Evolutionary conservation across 2,113 vertebrate genomes (phyloP), one percentile per base, ranked within the genome.

Genomic region (Sturnus vulgaris): DNA sequence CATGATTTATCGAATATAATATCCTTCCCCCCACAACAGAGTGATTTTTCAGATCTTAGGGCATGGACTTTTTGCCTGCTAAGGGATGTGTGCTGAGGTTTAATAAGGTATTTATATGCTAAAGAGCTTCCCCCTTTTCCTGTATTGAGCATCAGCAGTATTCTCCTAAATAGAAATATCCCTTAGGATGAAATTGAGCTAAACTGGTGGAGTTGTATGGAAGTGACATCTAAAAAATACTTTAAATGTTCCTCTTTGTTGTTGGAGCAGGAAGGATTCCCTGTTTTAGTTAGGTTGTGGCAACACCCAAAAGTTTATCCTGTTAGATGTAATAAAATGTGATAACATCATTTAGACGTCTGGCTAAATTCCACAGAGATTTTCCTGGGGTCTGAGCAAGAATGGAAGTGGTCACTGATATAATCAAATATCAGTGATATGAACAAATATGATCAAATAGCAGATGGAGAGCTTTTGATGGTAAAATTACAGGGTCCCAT

Each of bases 1-100:
- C 96, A 97, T 97, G 97, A 97, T 97, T 97, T 97, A 97, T 93
- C 37, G 69, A 93, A 95, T 87, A 95, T 92, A 96, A 97, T 96
- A 94, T 96, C 90, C 86, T 93, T 92, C 79, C n/a, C 68, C 69
- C 73, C 90, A 91, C 76, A 92, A 92, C 85, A 93, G 84, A 95
- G 81, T 63, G 88, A 76, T 93, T 92, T 95, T 93, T 91, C 70
- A 83, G 73, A 86, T 87, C 89, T 46, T 13, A 24, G 40, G 68
- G 61, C 31, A 84, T 8, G 57, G 70, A 72, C 61, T 78, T 79
- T 60, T 76, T 95, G 88, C 93, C 91, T 89, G 69, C 56, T 87
- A 84, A 87, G 83, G 89, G 75, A 95, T 87, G 68, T 73, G 64
- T 89, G 66, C 52, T 93, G 50, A 73, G 56, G 75, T 61, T 89